Evolutionary conservation across 1,140 invertebrate genomes (phyloP).

Genomic region (Lasioglossum albipes): DNA sequence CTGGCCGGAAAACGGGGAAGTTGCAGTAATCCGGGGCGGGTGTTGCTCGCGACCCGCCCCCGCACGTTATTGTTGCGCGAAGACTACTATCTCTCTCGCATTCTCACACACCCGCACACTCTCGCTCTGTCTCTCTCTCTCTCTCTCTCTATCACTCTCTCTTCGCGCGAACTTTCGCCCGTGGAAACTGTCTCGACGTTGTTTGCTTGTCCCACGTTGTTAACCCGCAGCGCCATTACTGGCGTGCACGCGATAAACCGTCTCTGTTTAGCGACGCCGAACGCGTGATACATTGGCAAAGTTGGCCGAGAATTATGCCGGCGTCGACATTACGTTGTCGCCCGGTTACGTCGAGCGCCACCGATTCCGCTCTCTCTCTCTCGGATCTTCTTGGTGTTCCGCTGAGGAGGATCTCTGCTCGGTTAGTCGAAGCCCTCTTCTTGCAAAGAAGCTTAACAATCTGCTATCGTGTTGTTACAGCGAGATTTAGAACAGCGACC

Average conservation of each 20-base stretch:
- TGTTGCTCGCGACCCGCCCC: background rate
- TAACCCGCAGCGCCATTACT: background rate
- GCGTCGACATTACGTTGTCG: background rate
- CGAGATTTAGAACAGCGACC: too few species aligned
- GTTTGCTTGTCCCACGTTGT: background rate
- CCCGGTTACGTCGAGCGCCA: background rate
- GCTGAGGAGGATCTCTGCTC: too few species aligned
- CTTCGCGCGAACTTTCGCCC: background rate
- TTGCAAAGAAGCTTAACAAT: too few species aligned
- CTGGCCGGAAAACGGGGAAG: conserved; percentile 54
- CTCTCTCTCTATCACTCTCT: background rate
- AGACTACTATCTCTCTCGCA: too few species aligned
- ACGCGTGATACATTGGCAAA: background rate
- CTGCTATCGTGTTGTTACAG: too few species aligned
- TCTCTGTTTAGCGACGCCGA: conserved; percentile 3
- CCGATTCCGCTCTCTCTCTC: too few species aligned
- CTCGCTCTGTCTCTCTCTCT: too few species aligned
- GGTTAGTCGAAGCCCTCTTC: too few species aligned
- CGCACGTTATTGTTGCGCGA: background rate
- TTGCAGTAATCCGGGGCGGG: conserved; percentile 47
- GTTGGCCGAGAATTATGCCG: background rate
- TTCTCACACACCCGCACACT: too few species aligned
- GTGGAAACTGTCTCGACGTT: conserved; percentile 2
- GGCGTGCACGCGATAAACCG: background rate
- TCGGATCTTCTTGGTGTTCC: too few species aligned